phyloP scores from a whole-genome alignment of 2,113 vertebrate genomes.

The Synodontis membranacea region DNA sequence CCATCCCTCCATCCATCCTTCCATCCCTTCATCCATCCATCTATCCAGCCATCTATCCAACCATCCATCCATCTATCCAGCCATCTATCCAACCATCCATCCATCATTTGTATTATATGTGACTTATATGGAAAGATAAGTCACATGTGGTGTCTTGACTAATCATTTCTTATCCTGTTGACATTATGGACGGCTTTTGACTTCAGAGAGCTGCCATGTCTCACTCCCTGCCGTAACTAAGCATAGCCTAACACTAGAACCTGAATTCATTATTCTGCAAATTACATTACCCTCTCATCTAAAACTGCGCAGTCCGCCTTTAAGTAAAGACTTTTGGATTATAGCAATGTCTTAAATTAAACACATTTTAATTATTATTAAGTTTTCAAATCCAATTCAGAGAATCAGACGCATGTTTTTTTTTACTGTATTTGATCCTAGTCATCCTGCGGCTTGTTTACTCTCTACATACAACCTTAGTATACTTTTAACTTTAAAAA shows the following conservation, averaged over 20 bases:
- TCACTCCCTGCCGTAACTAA: slow-evolving; percentile 8
- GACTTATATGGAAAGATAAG: not conserved
- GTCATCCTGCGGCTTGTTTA: not conserved
- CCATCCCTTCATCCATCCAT: not conserved
- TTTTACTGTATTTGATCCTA: not conserved
- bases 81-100: not conserved
- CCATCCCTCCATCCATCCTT: not conserved
- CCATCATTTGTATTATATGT: not conserved
- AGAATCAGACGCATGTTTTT: not conserved
- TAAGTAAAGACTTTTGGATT: slow-evolving; percentile 13
- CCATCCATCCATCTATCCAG: not conserved
- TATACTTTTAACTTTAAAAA: not conserved
- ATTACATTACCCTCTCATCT: slow-evolving; percentile 16
- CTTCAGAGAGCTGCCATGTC: not conserved
- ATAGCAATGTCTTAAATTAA: not conserved
- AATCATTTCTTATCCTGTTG: not conserved
- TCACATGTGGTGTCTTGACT: not conserved
- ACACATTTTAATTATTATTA: not conserved
- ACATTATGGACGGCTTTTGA: not conserved
- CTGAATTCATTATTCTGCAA: not conserved
- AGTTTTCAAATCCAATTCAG: not conserved
- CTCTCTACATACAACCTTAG: not conserved
- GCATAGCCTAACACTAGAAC: not conserved
- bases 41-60: not conserved
- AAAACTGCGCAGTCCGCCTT: not conserved